Conservation (phyloP, 2,113 vertebrate species). For the Tiliqua scincoides region DNA sequence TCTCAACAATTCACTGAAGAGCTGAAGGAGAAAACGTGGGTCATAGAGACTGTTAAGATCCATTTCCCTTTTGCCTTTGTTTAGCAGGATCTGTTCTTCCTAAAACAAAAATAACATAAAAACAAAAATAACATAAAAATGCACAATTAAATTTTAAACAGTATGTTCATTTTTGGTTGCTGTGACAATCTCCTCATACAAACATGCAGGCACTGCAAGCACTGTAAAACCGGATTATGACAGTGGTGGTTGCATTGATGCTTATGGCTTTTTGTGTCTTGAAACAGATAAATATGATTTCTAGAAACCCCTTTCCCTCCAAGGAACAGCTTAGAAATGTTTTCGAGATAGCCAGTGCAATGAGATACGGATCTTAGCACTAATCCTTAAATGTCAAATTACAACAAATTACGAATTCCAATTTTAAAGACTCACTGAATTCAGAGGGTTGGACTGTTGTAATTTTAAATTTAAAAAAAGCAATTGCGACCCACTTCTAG, state of each 20-base stretch:
- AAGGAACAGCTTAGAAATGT: not conserved
- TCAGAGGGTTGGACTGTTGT: not conserved
- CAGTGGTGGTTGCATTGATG: not conserved
- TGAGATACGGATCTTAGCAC: not conserved
- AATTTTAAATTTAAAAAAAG: too few species aligned
- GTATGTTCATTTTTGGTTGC: constrained; percentile 1
- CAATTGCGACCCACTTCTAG: too few species aligned
- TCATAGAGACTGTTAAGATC: constrained; percentile 83
- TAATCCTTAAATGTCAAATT: not conserved
- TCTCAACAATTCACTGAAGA: constrained; percentile 87
- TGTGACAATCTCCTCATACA: not conserved
- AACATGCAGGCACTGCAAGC: not conserved
- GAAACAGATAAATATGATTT: not conserved
- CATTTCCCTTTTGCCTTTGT: constrained; percentile 61
- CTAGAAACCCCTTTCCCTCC: not conserved
- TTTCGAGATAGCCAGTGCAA: not conserved
- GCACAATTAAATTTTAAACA: not conserved
- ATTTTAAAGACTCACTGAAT: not conserved
- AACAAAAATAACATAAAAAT: too few species aligned
- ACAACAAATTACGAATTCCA: not conserved
- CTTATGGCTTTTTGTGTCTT: not conserved
- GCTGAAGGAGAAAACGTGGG: constrained; percentile 91
- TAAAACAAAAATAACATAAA: constrained; percentile 70
- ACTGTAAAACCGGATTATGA: fast-evolving
- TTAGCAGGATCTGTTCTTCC: constrained; percentile 73